Evolutionary conservation across 92 coral and sea anemone genomes (phyloP), one percentile per base, ranked within the genome.

Genomic region (Porites lobata): DNA sequence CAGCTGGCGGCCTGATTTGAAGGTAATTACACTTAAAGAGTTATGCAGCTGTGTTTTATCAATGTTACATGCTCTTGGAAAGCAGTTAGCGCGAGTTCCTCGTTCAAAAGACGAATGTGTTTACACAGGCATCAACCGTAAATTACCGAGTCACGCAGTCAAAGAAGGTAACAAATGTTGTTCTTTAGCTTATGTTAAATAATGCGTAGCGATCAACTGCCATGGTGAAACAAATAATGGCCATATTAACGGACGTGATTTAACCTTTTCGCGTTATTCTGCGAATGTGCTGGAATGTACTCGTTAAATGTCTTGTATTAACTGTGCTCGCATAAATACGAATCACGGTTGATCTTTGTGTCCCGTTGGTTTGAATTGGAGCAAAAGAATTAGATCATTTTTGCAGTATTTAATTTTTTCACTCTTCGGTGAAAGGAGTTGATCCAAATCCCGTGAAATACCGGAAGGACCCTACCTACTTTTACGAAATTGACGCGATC

Each of bases 1-100:
- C 81, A 50, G n/a, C 87, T 84, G 87, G 87, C 50, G 87, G 8
- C 87, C 80, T 50, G 87, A 84, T 84, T 50, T 84, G 18, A 84
- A 84, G 81, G 87, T 84, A 84, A 72, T 38, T 69, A 50, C 14
- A 38, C 10, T 47, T 84, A 62, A 15, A 63, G 71, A 62, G 3
- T 61, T 68, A 50, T 50, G 59, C 80, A 84, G 87, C 73, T 75
- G 74, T 81, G n/a, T 32, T 14, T 69, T 64, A 61, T 54, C 68
- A 81, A 9, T 56, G 66, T 69, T 68, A 8, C n/a, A 15, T 12
- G 18, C 78, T 80, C 75, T 22, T 21, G 18, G 10, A 61, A 52
- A 43, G 71, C 62, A 26, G 38, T 20, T 8, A 38, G 38, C 15
- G 11, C 5, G 20, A 12, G 8, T 12, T 24, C 59, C 24, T 53